Conservation (phyloP, 2,888 invertebrate genomes). For the Phyllotreta striolata region DNA sequence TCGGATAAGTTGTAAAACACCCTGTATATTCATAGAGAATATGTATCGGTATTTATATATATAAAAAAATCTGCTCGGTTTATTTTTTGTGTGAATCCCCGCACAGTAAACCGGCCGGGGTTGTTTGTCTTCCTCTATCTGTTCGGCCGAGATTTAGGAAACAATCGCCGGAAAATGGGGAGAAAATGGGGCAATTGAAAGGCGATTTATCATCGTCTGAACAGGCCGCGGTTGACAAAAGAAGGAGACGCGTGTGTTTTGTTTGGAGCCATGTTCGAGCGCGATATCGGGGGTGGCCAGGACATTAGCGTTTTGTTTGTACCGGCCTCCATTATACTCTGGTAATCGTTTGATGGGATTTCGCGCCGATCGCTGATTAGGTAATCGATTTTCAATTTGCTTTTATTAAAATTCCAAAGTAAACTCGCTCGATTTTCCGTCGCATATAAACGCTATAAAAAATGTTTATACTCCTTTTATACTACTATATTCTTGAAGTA, state of each 20-base stretch:
- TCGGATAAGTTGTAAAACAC: no score
- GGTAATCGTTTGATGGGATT: constrained; percentile 1
- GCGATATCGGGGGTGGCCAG: constrained; percentile 52
- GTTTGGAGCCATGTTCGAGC: constrained; percentile 55
- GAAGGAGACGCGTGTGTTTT: constrained; percentile 57
- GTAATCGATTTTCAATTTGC: no score
- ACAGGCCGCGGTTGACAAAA: constrained; percentile 58
- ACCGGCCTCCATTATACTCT: constrained; percentile 19
- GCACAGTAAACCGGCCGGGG: constrained; percentile 18
- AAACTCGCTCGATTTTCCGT: no score
- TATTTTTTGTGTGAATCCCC: no score
- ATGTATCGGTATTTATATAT: no score
- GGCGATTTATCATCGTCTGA: constrained; percentile 61
- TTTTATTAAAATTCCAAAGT: no score
- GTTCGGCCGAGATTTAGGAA: constrained; percentile 44
- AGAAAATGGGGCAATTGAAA: constrained; percentile 56
- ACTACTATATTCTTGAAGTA: no score
- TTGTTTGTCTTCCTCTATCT: constrained; percentile 47
- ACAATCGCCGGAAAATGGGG: constrained; percentile 47
- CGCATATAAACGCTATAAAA: no score
- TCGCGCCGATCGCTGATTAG: no score
- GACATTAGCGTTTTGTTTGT: constrained; percentile 43
- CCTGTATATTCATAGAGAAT: no score
- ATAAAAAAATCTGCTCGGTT: no score
- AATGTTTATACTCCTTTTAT: no score